Base-by-base conservation (phyloP, 2,113 vertebrate genomes). In the Cricetomys ansorgei region DNA sequence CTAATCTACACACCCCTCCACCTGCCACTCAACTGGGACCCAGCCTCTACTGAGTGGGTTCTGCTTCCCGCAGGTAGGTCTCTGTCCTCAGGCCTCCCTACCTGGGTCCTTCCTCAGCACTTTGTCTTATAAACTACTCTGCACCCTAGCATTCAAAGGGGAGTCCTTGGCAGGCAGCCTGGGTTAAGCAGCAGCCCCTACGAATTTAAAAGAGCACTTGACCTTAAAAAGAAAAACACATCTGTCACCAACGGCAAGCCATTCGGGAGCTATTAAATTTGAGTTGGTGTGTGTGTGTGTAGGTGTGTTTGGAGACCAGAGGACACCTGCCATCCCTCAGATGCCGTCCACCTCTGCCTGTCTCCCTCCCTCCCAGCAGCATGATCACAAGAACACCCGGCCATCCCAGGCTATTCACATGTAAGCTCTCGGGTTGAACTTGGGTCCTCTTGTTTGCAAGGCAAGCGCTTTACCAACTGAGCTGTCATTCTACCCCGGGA, bases 11-110 rank as follows among this genome's bases (percentile, higher is more conserved):
- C 0, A 3, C 4, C 4, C 37, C 34, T 37, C 48, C 43, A 16
- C 7, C 40, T n/a, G 4, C 3, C 3, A 0, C 43, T 7, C 7
- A 40, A 19, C 29, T 4, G 43, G 25, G 2, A 37, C 7, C 37
- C 70, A 40, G 67, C 48, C 80, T 91, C 40, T 37, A 31, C n/a
- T 16, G 5, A 6, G n/a, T 7, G 8, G 40, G 43, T 4, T 48
- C 59, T 45, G 1, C 17, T 19, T 7, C 12, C 17, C 6, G 0
- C 9, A 23, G 84, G 19, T 23, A 37, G 31, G 87, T 23, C 16
- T 43, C 77, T 59, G 27, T 31, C 40, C 29, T 11, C 9, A 13
- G 59, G 40, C 23, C 15, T 37, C 19, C 25, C 88, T 19, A n/a
- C 5, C 3, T 65, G 45, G 43, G 16, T 34, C 48, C 89, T 59